Evolutionary conservation across 2,888 invertebrate genomes (phyloP).

Genomic region (Pterostichus madidus): DNA sequence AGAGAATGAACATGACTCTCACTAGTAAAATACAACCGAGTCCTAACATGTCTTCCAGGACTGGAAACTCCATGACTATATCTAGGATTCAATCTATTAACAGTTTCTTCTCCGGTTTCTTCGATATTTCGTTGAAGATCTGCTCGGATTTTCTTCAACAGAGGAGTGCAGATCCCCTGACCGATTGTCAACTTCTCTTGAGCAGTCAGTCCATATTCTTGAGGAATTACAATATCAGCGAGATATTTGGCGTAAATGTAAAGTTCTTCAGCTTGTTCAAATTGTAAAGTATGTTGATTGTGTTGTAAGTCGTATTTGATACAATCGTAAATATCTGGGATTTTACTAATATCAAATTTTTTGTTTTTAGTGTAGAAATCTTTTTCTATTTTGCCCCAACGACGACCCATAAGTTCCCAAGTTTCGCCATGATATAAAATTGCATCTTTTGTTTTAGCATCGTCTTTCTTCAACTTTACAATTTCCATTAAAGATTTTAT

Average conservation of each 20-base stretch:
- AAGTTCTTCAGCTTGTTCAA: constrained; percentile 93
- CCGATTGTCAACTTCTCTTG: constrained; percentile 98
- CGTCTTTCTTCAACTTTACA: constrained; percentile 91
- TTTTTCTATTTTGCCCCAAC: constrained; percentile 99
- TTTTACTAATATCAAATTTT: constrained; percentile 98
- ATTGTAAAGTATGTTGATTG: constrained; percentile 96
- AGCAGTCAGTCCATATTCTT: constrained; percentile 97
- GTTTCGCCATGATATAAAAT: constrained; percentile 98
- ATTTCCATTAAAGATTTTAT: constrained; percentile 93
- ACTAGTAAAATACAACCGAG: constrained; percentile 99
- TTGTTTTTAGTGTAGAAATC: constrained; percentile 97
- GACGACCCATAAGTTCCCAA: constrained; percentile 98
- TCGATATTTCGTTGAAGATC: constrained; percentile 97
- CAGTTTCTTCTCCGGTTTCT: constrained; percentile 94
- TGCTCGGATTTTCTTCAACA: constrained; percentile 96
- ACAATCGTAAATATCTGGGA: constrained; percentile 99
- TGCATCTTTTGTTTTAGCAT: constrained; percentile 93
- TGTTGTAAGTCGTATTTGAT: constrained; percentile 99
- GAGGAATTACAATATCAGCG: constrained; percentile 99
- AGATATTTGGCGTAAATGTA: constrained; percentile 98
- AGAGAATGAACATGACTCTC: constrained; percentile 99
- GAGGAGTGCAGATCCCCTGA: constrained; percentile 97
- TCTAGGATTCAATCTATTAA: constrained; percentile 97
- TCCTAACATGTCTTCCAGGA: constrained; percentile 98
- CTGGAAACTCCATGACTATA: constrained; percentile 99